Evolutionary conservation across 2,113 vertebrate genomes (phyloP).

Genomic region (Nannobrachium achirus): DNA sequence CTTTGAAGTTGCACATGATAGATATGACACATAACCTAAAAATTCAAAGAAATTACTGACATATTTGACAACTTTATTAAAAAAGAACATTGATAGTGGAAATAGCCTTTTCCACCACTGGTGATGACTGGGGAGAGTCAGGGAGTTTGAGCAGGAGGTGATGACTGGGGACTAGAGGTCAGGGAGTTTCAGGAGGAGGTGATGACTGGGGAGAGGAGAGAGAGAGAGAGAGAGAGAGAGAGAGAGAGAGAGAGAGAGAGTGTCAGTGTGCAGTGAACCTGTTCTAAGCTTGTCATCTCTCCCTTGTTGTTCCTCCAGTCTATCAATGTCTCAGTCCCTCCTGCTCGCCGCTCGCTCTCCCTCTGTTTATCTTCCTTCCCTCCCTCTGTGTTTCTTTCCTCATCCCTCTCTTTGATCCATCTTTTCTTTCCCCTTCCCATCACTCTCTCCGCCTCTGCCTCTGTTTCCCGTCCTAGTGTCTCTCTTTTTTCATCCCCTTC

Average conservation of each 20-base stretch:
- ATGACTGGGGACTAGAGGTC: too few relatives aligned
- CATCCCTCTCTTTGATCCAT: slow-evolving; percentile 28
- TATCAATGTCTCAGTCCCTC: too few relatives aligned
- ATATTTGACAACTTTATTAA: too few relatives aligned
- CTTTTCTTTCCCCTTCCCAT: not conserved
- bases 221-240: slow-evolving; percentile 40
- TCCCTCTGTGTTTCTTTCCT: not conserved
- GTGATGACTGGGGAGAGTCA: not conserved
- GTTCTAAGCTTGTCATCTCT: slow-evolving; percentile 59
- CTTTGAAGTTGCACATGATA: too few relatives aligned
- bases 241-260: too few relatives aligned
- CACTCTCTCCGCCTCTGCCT: not conserved
- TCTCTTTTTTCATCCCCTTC: not conserved
- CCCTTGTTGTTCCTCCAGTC: slow-evolving; percentile 11
- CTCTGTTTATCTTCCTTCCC: not conserved
- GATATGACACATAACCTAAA: too few relatives aligned
- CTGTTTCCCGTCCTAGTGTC: not conserved
- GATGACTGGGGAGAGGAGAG: slow-evolving; percentile 53
- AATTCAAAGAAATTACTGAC: too few relatives aligned
- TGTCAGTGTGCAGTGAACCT: slow-evolving; percentile 41
- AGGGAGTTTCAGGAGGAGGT: slow-evolving; percentile 52
- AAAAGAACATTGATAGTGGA: too few relatives aligned
- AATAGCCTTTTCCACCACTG: too few relatives aligned
- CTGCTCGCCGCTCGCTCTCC: not conserved
- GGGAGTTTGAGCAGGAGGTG: not conserved